Evolutionary conservation across 2,797 vertebrate genomes (phyloP).

Genomic region (Lepilemur ruficaudatus): DNA sequence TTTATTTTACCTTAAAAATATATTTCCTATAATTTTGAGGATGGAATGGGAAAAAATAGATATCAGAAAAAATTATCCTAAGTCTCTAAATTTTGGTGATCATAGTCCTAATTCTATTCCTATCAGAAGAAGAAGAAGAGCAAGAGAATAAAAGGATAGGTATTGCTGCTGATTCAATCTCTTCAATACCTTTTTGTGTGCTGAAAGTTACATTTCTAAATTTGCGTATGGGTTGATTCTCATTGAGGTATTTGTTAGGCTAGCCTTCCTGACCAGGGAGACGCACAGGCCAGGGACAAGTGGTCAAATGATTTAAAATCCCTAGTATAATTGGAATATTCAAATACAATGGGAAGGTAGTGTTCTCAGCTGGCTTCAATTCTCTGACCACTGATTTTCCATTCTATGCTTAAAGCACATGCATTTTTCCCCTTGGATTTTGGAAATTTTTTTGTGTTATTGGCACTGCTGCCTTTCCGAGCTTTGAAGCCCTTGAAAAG

Average conservation of each 20-base stretch:
- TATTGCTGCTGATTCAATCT: background rate
- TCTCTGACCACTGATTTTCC: background rate
- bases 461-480: background rate
- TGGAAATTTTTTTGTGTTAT: background rate
- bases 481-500: background rate
- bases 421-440: background rate
- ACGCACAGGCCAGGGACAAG: background rate
- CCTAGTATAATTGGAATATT: background rate
- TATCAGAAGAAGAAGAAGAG: background rate
- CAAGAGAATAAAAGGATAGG: background rate
- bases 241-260: background rate
- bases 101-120: background rate
- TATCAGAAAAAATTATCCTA: background rate
- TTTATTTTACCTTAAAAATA: background rate
- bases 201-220: background rate
- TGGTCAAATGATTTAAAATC: background rate
- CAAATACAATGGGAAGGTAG: background rate
- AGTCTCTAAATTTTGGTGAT: background rate
- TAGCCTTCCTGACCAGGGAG: background rate
- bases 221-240: background rate
- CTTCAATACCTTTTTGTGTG: background rate
- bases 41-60: background rate
- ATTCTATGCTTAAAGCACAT: background rate
- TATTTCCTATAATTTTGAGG: background rate
- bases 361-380: background rate